Evolutionary conservation across 2,797 vertebrate species (phyloP).

Genomic region (Valencia hispanica): DNA sequence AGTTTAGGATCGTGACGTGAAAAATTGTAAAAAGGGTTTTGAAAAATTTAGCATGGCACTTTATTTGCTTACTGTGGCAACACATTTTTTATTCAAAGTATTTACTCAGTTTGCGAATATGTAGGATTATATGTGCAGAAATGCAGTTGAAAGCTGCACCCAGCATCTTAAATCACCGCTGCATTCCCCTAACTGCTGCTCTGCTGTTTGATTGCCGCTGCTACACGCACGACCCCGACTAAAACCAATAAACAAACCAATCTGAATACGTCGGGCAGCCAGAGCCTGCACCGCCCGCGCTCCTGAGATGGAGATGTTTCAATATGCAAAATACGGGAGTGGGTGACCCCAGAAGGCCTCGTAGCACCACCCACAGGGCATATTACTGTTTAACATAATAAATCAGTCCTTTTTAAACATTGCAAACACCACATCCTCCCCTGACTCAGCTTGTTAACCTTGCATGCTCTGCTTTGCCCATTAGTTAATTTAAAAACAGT

Average conservation of each 20-base stretch:
- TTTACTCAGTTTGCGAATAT: not conserved
- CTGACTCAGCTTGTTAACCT: conserved; percentile 20
- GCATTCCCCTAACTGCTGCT: conserved; percentile 39
- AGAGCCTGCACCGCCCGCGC: conserved; percentile 8
- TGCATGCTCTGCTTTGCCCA: conserved; percentile 15
- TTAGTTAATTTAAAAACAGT: conserved; percentile 1
- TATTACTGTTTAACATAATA: conserved; percentile 42
- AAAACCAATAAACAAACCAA: conserved; percentile 72
- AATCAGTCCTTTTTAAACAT: conserved; percentile 34
- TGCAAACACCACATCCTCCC: conserved; percentile 25
- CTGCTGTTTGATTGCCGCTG: conserved; percentile 59
- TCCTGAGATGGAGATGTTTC: conserved; percentile 61
- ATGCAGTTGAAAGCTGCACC: too few species aligned
- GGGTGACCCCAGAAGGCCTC: conserved; percentile 66
- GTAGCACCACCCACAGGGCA: conserved; percentile 44
- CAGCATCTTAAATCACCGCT: conserved; percentile 27
- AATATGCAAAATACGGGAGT: conserved; percentile 61
- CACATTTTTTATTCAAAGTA: not conserved
- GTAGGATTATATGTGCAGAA: not conserved
- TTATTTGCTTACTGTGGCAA: not conserved
- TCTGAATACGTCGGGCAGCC: conserved; percentile 53
- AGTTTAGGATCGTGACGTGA: too few species aligned
- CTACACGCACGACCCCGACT: conserved; percentile 43
- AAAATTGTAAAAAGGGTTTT: too few species aligned
- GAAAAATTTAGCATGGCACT: too few species aligned